Conservation (phyloP, 2,888 invertebrate species). For the Muschampia plurimacula region DNA sequence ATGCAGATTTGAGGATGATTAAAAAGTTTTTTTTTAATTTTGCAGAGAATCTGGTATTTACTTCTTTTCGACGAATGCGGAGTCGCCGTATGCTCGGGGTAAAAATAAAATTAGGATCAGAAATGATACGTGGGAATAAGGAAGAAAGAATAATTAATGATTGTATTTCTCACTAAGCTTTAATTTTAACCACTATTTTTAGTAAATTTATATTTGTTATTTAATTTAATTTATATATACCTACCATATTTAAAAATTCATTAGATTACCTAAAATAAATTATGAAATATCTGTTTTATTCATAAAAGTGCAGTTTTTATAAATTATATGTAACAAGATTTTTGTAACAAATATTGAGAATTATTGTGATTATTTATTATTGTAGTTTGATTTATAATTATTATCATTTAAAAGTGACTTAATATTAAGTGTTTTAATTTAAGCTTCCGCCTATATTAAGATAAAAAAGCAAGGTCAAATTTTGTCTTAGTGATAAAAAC, state of each 20-base stretch:
- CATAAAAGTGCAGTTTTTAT: too few species aligned
- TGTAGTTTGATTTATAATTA: too few species aligned
- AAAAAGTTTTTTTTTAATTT: conserved; percentile 41
- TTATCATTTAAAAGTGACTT: background rate
- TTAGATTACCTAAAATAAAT: too few species aligned
- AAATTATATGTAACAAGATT: too few species aligned
- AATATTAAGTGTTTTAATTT: background rate
- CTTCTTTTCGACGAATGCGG: conserved; percentile 78
- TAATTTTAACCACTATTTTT: background rate
- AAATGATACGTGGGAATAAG: background rate
- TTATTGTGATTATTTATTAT: too few species aligned
- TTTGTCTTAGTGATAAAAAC: conserved; percentile 13
- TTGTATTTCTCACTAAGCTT: background rate
- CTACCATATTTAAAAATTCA: too few species aligned
- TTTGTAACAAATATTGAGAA: too few species aligned
- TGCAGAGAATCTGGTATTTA: conserved; percentile 77
- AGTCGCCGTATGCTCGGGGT: conserved; percentile 74
- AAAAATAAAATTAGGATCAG: conserved; percentile 46
- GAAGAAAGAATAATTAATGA: background rate
- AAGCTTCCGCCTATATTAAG: conserved; percentile 20
- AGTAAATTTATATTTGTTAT: background rate
- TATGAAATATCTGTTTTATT: too few species aligned
- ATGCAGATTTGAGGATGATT: too few species aligned
- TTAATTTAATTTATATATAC: too few species aligned
- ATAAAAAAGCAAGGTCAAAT: conserved; percentile 19